phyloP scores from a whole-genome alignment of 2,113 vertebrate species.

The Onychostruthus taczanowskii region DNA sequence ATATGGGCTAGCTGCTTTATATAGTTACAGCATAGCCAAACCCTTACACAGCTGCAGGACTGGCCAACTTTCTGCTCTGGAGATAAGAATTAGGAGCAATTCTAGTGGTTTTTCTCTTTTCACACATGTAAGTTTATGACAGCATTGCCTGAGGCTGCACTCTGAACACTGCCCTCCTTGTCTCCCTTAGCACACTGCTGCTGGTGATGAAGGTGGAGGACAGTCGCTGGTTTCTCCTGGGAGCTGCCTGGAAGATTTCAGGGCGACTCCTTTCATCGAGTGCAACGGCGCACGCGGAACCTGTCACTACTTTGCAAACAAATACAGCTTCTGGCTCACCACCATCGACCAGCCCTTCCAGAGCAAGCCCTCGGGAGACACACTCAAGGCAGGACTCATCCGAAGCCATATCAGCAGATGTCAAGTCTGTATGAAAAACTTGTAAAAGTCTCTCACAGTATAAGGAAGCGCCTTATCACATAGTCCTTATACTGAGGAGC shows the following conservation, averaged over 20 bases:
- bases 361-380: constrained; percentile 79
- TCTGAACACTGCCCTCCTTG: background rate
- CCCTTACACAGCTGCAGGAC: background rate
- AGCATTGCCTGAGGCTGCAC: background rate
- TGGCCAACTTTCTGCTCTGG: background rate
- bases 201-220: constrained; percentile 93
- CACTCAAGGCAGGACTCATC: constrained; percentile 93
- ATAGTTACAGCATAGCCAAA: background rate
- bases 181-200: constrained; percentile 87
- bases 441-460: constrained; percentile 72
- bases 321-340: constrained; percentile 98
- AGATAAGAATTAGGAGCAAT: background rate
- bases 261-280: constrained; percentile 94
- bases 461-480: background rate
- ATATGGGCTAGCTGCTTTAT: background rate
- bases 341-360: constrained; percentile 86
- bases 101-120: background rate
- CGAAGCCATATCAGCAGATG: constrained; percentile 94
- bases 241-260: constrained; percentile 97
- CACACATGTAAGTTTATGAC: background rate
- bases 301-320: constrained; percentile 97
- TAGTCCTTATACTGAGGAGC: background rate
- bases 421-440: constrained; percentile 99
- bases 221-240: constrained; percentile 95
- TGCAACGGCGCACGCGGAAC: constrained; percentile 93